Evolutionary conservation across 2,888 invertebrate species (phyloP).

Genomic region (Trichopoda pennipes): DNA sequence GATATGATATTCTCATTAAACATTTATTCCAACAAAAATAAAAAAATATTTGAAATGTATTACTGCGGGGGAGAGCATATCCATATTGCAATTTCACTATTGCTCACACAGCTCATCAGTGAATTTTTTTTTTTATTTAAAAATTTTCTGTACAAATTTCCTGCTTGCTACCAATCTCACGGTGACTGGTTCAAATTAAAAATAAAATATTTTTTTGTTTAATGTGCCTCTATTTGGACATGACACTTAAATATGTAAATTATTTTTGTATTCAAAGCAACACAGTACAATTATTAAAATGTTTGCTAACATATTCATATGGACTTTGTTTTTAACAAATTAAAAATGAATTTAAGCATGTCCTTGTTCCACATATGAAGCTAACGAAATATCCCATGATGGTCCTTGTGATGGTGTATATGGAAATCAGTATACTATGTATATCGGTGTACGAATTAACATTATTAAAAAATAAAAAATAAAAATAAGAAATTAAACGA

Average conservation of each 20-base stretch:
- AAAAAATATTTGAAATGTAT: too few species aligned
- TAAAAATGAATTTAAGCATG: conserved; percentile 56
- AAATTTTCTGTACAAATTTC: too few species aligned
- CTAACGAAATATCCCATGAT: conserved; percentile 38
- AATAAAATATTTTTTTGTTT: not conserved
- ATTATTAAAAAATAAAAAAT: conserved; percentile 40
- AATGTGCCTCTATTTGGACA: conserved; percentile 32
- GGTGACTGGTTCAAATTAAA: too few species aligned
- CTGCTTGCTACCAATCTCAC: not conserved
- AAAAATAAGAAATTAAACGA: conserved; percentile 12
- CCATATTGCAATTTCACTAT: too few species aligned
- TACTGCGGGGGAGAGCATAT: too few species aligned
- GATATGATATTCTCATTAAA: too few species aligned
- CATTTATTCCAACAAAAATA: too few species aligned
- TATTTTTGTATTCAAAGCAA: not conserved
- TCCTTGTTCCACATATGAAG: conserved; percentile 68
- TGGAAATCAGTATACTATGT: too few species aligned
- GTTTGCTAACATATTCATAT: not conserved
- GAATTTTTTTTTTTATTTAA: too few species aligned
- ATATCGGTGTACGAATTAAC: not conserved
- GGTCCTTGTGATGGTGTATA: not conserved
- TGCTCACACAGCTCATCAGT: too few species aligned
- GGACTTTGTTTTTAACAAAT: conserved; percentile 17
- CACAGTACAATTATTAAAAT: not conserved
- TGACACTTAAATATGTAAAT: conserved; percentile 25